Base-by-base conservation (phyloP, 2,888 invertebrate genomes). In the Anticlea derivata region DNA sequence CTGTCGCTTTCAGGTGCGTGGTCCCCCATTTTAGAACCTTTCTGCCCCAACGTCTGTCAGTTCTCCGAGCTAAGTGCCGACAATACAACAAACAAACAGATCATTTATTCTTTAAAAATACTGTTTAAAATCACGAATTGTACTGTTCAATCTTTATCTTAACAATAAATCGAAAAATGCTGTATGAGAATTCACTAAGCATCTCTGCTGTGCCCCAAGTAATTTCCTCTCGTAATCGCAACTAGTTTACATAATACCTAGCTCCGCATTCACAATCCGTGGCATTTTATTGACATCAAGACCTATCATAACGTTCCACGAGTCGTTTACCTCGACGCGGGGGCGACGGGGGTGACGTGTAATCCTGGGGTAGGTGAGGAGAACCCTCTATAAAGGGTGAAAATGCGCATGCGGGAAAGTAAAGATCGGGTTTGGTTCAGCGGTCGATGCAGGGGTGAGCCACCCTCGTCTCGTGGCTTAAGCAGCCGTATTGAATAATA, bases 271-370 rank as follows among this genome's bases (percentile, higher is more conserved):
- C 52, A 50, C 50, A 48, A 47, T 49, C 31, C 29, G 51, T 38
- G 35, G 44, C 40, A 54, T 48, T 52, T 52, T 55, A 56, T 52
- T 58, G 50, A 47, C 52, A 58, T 56, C 60, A 70, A 85, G 86
- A 87, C 87, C 87, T 87, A 87, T 86, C 78, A 73, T 87, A 87
- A 87, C 81, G 80, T 83, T 64, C 54, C 65, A 66, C 70, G 56
- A 81, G 83, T 83, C 84, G 76, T 85, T 86, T 85, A 83, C 85
- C 84, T 72, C 77, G 56, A 6, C 29, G 39, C 11, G 50, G 39
- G 24, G 24, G 68, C 65, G 71, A 33, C 7, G 60, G 75, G 80
- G 80, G 78, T 81, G 82, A 81, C 81, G 82, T 79, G 77, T 73
- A 62, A 62, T 63, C 65, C 54, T 52, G 58, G 53, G 50, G 65